Base-by-base conservation (phyloP, 2,888 invertebrate genomes). In the Idaea straminata region DNA sequence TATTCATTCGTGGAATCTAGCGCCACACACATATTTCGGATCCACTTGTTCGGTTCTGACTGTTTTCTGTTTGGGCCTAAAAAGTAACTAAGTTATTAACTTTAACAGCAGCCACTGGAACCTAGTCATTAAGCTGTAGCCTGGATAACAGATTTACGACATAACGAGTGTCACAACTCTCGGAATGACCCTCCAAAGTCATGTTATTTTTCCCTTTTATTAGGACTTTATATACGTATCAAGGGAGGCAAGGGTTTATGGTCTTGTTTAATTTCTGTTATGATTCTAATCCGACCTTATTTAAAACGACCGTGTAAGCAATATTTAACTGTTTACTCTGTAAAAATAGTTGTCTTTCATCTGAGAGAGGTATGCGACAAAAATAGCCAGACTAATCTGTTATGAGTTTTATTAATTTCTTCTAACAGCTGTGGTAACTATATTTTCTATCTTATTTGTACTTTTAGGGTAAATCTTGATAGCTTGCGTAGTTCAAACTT, bases 161-260 rank as follows among this genome's bases (percentile, higher is more conserved):
- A 62, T 65, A 69, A 69, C 69, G 64, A 65, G 59, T 57, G 63
- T 62, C 66, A 35, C 57, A 63, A 63, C 64, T 47, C 62, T 47
- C 64, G 62, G 57, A 10, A 63, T 59, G 62, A 57, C 61, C 35
- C 66, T 59, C 59, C 6, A 34, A 16, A 16, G 59, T 25, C 59
- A 16, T 34, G 13, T 59, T 59, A 34, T 25, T 59, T 59, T 59
- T 15, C 15, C 16, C 34, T 59, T 59, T 59, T 6, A 47, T 47
- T 47, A 47, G 47, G 47, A 47, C 47, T 13, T 47, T 47, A 47
- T 10, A 47, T 10, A 47, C 10, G 47, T 47, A 47, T 47, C 47
- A 47, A 13, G 47, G 13, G 47, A 47, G 7, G 10, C 47, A 10
- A 47, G 47, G 47, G 7, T 47, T 36, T 47, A 47, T 47, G 47